phyloP scores from a whole-genome alignment of 2,797 vertebrate species.

The Enteromius paludinosus region DNA sequence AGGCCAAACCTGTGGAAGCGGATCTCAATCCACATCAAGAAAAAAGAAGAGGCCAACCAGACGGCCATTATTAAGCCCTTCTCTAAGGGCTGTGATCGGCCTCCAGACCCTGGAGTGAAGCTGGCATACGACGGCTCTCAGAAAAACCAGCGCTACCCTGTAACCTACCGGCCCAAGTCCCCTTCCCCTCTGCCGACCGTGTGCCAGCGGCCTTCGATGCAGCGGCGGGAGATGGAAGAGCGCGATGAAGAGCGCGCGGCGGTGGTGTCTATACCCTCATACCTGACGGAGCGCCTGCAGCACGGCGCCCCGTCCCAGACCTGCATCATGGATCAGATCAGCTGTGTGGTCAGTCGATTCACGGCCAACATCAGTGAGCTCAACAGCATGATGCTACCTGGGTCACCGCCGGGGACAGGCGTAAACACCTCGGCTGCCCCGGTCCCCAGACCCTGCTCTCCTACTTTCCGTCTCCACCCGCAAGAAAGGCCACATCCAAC shows the following conservation, averaged over 20 bases:
- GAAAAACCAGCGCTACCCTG: conserved; percentile 80
- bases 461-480: conserved; percentile 80
- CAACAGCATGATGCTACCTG: conserved; percentile 97
- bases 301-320: conserved; percentile 85
- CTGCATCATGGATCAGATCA: conserved; percentile 97
- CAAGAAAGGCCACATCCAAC: conserved; percentile 83
- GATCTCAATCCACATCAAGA: conserved; percentile 95
- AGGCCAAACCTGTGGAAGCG: conserved; percentile 95
- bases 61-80: conserved; percentile 98
- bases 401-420: conserved; percentile 65
- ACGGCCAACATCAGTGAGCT: conserved; percentile 97
- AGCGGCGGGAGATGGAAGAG: conserved; percentile 79
- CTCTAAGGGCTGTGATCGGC: conserved; percentile 82
- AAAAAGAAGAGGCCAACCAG: conserved; percentile 90
- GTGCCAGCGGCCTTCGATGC: conserved; percentile 82
- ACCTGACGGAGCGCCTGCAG: conserved; percentile 80
- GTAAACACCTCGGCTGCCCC: conserved; percentile 39
- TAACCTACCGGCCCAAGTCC: conserved; percentile 77
- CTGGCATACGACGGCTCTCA: conserved; percentile 81
- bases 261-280: conserved; percentile 72
- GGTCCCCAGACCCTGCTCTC: conserved; percentile 72
- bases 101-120: conserved; percentile 77
- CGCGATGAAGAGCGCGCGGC: conserved; percentile 57
- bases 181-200: conserved; percentile 84
- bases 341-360: conserved; percentile 94